phyloP scores from a whole-genome alignment of 2,113 vertebrate species.

The Gasterosteus aculeatus region DNA sequence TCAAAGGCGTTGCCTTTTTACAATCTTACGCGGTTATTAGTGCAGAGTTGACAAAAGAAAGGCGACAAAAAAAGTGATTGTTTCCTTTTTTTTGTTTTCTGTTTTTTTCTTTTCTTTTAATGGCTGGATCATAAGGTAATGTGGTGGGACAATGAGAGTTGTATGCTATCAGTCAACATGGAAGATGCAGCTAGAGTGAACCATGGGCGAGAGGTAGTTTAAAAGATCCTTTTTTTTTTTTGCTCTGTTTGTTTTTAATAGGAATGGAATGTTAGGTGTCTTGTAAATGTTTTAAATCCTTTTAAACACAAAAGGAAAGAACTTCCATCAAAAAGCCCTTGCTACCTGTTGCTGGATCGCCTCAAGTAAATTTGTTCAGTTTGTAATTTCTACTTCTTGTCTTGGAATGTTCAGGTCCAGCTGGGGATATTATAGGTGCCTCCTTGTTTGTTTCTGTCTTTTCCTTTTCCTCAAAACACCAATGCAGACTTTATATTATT shows the following conservation, averaged over 20 bases:
- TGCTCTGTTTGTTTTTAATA: conserved; percentile 89
- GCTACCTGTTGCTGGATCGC: conserved; percentile 90
- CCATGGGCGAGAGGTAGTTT: conserved; percentile 60
- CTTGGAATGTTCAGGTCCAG: conserved; percentile 90
- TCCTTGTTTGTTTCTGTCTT: conserved; percentile 91
- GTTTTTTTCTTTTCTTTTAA: conserved; percentile 28
- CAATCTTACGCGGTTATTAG: conserved; percentile 87
- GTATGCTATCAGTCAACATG: conserved; percentile 76
- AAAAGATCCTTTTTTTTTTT: conserved; percentile 80
- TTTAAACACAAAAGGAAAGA: conserved; percentile 83
- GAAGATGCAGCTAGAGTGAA: conserved; percentile 50
- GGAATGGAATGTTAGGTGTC: conserved; percentile 91
- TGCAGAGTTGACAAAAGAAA: conserved; percentile 65
- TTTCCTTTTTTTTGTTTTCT: conserved; percentile 54
- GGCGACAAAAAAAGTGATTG: conserved; percentile 76
- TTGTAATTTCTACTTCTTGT: conserved; percentile 87
- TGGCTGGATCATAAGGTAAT: conserved; percentile 51
- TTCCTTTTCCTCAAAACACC: conserved; percentile 87
- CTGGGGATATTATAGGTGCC: conserved; percentile 87
- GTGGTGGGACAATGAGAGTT: conserved; percentile 81
- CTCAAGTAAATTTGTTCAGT: conserved; percentile 86
- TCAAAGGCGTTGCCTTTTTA: conserved; percentile 87
- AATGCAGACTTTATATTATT: conserved; percentile 86
- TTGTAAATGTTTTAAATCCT: conserved; percentile 98
- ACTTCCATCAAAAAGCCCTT: conserved; percentile 71